Evolutionary conservation across 1,140 invertebrate genomes (phyloP).

Genomic region (Bathynomus jamesi): DNA sequence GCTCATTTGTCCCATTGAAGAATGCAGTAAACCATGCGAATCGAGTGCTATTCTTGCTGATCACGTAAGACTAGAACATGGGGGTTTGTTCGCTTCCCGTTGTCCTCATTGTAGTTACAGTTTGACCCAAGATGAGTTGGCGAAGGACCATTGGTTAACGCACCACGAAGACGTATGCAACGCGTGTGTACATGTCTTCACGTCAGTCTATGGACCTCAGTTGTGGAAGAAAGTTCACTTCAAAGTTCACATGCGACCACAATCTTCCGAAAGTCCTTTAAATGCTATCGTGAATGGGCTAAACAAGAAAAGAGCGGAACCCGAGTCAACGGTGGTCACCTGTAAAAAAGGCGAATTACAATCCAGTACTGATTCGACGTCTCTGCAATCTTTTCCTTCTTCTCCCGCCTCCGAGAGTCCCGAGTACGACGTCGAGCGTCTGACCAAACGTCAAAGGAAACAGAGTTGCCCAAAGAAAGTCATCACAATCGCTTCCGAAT

Average conservation of each 20-base stretch:
- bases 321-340: slow-evolving; percentile 4
- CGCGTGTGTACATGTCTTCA: slow-evolving; percentile 40
- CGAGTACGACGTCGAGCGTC: slow-evolving; percentile 27
- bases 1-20: slow-evolving; percentile 40
- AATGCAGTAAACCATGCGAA: slow-evolving; percentile 40
- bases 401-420: slow-evolving; percentile 28
- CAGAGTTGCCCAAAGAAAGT: slow-evolving; percentile 48
- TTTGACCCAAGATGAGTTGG: slow-evolving; percentile 32
- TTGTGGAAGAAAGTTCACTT: slow-evolving; percentile 33
- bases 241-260: slow-evolving; percentile 18
- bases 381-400: slow-evolving; percentile 12
- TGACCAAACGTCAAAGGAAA: slow-evolving; percentile 44
- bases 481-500: slow-evolving; percentile 40
- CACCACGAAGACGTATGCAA: slow-evolving; percentile 41
- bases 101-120: slow-evolving; percentile 43
- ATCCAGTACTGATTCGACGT: slow-evolving; percentile 8
- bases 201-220: slow-evolving; percentile 40
- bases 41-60: slow-evolving; percentile 39
- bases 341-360: neutral
- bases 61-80: slow-evolving; percentile 39
- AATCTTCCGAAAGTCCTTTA: slow-evolving; percentile 19
- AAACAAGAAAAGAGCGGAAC: slow-evolving; percentile 21
- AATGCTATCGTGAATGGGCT: slow-evolving; percentile 25
- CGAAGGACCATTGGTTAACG: slow-evolving; percentile 40
- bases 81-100: slow-evolving; percentile 36